phyloP scores from a whole-genome alignment of 2,113 vertebrate genomes.

The Ascaphus truei region DNA sequence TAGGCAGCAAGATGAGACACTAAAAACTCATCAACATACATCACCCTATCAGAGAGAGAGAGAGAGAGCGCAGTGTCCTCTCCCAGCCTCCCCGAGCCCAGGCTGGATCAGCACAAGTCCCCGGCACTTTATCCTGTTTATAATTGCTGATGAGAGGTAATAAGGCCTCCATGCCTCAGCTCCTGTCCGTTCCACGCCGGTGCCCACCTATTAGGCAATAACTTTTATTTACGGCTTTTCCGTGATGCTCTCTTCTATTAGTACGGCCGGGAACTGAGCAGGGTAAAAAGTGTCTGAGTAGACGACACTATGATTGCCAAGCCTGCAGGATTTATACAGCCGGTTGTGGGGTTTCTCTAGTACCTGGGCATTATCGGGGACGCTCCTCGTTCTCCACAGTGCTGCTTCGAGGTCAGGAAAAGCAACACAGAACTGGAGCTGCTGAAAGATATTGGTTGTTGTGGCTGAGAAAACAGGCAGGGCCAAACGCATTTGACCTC shows the following conservation, averaged over 20 bases:
- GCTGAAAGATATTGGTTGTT: no score
- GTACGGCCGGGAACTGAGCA: conserved; percentile 53
- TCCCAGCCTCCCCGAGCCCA: conserved; percentile 52
- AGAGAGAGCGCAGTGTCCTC: conserved; percentile 44
- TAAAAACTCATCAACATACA: conserved; percentile 62
- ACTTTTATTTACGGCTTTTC: conserved; percentile 77
- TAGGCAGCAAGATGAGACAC: conserved; percentile 52
- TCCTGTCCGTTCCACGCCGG: conserved; percentile 59
- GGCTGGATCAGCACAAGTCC: conserved; percentile 51
- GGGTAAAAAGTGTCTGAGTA: conserved; percentile 47
- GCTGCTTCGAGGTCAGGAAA: background rate
- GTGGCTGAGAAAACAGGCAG: no score
- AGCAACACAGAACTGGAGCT: no score
- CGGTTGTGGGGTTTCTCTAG: conserved; percentile 43
- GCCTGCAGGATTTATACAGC: conserved; percentile 50
- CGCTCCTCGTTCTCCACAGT: background rate
- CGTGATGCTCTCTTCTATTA: conserved; percentile 63
- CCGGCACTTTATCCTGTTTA: conserved; percentile 66
- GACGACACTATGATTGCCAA: conserved; percentile 52
- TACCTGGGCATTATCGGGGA: conserved; percentile 9
- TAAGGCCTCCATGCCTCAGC: conserved; percentile 63
- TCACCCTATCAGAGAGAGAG: conserved; percentile 53
- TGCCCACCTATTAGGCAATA: conserved; percentile 66
- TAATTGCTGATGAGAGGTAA: conserved; percentile 75
- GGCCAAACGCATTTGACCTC: no score